These are phyloP conservation scores for Patella depressa DNA, from an alignment of 2,888 invertebrate species.

Conservation along the genomic window DNA sequence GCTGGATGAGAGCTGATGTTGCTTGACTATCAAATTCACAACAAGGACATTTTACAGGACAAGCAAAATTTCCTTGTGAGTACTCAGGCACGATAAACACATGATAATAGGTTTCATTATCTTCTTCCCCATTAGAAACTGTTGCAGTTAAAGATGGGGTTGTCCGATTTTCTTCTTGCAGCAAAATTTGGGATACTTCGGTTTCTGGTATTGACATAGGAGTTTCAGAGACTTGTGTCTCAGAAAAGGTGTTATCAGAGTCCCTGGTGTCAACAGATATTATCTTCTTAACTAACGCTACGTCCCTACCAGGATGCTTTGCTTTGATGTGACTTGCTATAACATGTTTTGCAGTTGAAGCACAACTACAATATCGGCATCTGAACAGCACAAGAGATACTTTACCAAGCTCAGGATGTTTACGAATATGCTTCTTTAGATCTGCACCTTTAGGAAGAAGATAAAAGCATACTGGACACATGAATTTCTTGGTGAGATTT, in stretches of 20 bases:
- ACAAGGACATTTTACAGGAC: not conserved
- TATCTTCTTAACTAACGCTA: constrained; percentile 40
- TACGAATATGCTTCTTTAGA: constrained; percentile 39
- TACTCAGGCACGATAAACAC: constrained; percentile 3
- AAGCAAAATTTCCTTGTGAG: not conserved
- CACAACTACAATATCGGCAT: constrained; percentile 41
- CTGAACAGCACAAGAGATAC: constrained; percentile 40
- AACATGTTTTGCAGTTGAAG: constrained; percentile 41
- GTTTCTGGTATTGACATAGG: constrained; percentile 11
- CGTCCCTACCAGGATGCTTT: constrained; percentile 44
- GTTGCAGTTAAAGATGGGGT: not conserved
- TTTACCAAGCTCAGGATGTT: constrained; percentile 42
- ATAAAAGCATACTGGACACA: constrained; percentile 42
- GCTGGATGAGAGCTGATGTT: constrained; percentile 36
- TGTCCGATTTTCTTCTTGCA: not conserved
- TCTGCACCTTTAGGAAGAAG: constrained; percentile 42
- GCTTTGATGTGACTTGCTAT: constrained; percentile 43
- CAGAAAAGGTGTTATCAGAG: constrained; percentile 41
- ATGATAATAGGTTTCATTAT: constrained; percentile 4
- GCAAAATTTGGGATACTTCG: not conserved
- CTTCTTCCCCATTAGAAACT: not conserved
- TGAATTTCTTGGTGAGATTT: constrained; percentile 38
- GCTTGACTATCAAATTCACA: constrained; percentile 20
- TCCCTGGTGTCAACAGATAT: constrained; percentile 40
- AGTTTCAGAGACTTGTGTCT: constrained; percentile 39